Base-by-base conservation (phyloP, 1,140 invertebrate genomes). In the Cotesia glomerata region DNA sequence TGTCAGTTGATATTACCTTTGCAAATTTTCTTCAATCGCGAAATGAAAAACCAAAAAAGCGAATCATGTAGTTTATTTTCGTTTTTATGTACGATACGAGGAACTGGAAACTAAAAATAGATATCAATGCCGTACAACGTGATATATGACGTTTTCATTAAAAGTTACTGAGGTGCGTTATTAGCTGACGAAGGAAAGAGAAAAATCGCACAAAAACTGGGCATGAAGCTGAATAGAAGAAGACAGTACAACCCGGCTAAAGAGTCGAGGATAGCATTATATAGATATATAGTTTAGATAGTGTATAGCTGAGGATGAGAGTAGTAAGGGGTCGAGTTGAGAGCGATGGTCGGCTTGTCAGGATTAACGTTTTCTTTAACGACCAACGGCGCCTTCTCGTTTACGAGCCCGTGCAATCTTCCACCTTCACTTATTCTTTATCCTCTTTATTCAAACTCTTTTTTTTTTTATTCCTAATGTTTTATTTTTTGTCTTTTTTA, bases 101-200 rank as follows among this genome's bases (percentile, higher is more conserved):
- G 49, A 45, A 45, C 11, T 45, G 66, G 36, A 51, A 56, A 69
- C 61, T 16, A 39, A 5, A 51, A 54, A 77, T 70, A 74, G 77
- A 78, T 81, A 80, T 81, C 81, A 81, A 81, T 81, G 78, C 72
- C 61, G 14, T 54, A 16, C 67, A 52, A 59, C 14, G 61, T 78
- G 76, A 79, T 78, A 77, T 78, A 77, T 75, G 76, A 81, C 77
- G 70, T 80, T 81, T 82, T 80, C 79, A 81, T 80, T 80, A 82
- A 81, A 82, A 82, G 76, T 82, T 80, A 76, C 73, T 62, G 74
- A 68, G 45, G 65, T 54, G 72, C 75, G 76, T 78, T 77, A 79
- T 79, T 78, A 78, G 66, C 74, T 67, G 39, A 45, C 39, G 69
- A 32, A 39, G 16, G 26, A 49, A 52, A 39, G 16, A 32, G 65